Evolutionary conservation across 2,113 vertebrate genomes (phyloP), one percentile per base, ranked within the genome.

Genomic region (Chloroceryle aenea): DNA sequence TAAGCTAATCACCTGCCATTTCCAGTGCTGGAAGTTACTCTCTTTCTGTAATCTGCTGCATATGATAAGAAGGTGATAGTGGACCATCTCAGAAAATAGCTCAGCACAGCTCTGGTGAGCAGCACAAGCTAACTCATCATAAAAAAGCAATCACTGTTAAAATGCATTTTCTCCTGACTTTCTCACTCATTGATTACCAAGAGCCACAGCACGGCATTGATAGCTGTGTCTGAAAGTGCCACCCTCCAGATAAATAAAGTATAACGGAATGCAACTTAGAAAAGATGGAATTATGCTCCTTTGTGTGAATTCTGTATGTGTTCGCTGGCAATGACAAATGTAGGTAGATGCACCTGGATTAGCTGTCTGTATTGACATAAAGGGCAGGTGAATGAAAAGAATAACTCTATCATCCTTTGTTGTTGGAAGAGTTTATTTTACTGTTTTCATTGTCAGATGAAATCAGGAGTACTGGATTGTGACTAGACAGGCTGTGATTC

Each of bases 291-390:
- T 78, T 59, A 20, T 45, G 29, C 53, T 92, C 3, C 5, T 93
- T 80, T 59, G 42, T 67, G 78, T 92, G 88, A 93, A 85, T 88
- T 95, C 90, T 94, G 79, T 69, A 63, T 88, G 59, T 87, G 34
- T 96, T 89, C 27, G 21, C 38, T 93, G 71, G 75, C 96, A 95
- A 71, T 97, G 93, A 96, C 67, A 95, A 89, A 97, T 97, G 68
- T 80, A 53, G 95, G 80, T 92, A 94, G 93, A 94, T 91, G 94
- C 95, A 97, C 90, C 95, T 98, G 97, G 95, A 87, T 97, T 96
- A 83, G 76, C 77, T 97, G 94, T 98, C 94, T 95, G 63, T 59
- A 9, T 85, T 97, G 95, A 97, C 97, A 71, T 92, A 97, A 96
- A 98, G 87, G 73, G 84, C 75, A 77, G 86, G 88, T 97, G 91